Base-by-base conservation (phyloP, 1,140 invertebrate genomes). In the Harpegnathos saltator region DNA sequence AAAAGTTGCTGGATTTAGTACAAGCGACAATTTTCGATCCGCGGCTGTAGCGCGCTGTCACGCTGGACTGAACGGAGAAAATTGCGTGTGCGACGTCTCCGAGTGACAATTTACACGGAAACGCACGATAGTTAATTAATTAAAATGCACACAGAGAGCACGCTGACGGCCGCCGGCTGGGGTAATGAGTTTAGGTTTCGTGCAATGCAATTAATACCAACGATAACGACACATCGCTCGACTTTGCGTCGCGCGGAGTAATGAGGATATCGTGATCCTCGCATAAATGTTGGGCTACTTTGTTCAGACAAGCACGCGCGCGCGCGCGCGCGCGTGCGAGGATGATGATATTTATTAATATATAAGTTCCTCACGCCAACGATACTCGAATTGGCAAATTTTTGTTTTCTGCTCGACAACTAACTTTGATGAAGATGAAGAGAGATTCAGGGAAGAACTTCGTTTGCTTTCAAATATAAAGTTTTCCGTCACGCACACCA, bases 151-250 rank as follows among this genome's bases (percentile, higher is more conserved):
- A 48, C 11, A 26, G 14, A 48, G 15, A 26, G 14, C 29, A 52
- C 52, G 15, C 3, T 48, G 29, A 22, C 22, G 52, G 22, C 29
- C 58, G 58, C 1, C 33, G 38, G 9, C 15, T 62, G n/a, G n/a
- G n/a, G 78, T 86, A 90, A 83, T 59, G 82, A 24, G 66, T 66
- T 59, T 44, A 44, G 68, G 69, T 75, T 82, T 82, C 86, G 84
- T 62, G 78, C 85, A 85, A 90, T 88, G 74, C 81, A 88, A 91
- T 91, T 90, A 86, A 91, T 91, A 85, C 89, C 52, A 69, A 85
- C n/a, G n/a, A n/a, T n/a, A n/a, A n/a, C n/a, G 82, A 87, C 84
- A 91, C 90, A 89, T 90, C 85, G 83, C 48, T 58, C 59, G 75
- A 80, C 71, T 77, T 61, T 63, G 22, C 62, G 54, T 88, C 73